Evolutionary conservation across 2,888 invertebrate genomes (phyloP), one percentile per base, ranked within the genome.

Genomic region (Cephus nigrinus): DNA sequence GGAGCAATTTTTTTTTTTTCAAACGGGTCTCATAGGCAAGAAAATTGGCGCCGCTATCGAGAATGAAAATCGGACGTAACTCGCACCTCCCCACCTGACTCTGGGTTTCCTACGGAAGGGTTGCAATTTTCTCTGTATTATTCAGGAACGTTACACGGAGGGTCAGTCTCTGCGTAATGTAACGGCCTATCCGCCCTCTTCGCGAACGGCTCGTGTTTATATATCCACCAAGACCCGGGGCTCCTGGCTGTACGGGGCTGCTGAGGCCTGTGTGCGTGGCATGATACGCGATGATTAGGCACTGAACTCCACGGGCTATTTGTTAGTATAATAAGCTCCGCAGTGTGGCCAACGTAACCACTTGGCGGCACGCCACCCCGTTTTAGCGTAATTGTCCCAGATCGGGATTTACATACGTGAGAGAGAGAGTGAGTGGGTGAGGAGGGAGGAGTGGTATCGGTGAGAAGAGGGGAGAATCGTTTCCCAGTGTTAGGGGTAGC

Each of bases 251-350:
- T 9, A 55, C 40, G 23, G 9, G 9, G 73, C 68, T 34, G 36
- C 5, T 5, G 23, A 71, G 68, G 77, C 33, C 69, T 83, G 84
- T 84, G 81, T 86, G 84, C 84, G 84, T 89, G 86, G 89, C 90
- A 90, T 89, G 91, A 91, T 91, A 91, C 88, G 90, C 90, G 90
- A 90, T 90, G 91, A 91, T 91, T 91, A 91, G 91, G 85, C 88
- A 85, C 81, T 83, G 88, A 88, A 88, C 90, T 90, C 88, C 87
- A 87, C 86, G 89, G 90, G 90, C 90, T 90, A 91, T 91, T 91
- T 91, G 91, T 91, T 91, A 91, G 91, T 91, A 91, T 91, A 91
- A 91, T 91, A 90, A 91, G 91, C 87, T 84, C 87, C 84, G 88
- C 85, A 89, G 90, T 88, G 89, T 89, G 90, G 90, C 89, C 86